Evolutionary conservation across 2,888 invertebrate genomes (phyloP).

Genomic region (Eupeodes latifasciatus): DNA sequence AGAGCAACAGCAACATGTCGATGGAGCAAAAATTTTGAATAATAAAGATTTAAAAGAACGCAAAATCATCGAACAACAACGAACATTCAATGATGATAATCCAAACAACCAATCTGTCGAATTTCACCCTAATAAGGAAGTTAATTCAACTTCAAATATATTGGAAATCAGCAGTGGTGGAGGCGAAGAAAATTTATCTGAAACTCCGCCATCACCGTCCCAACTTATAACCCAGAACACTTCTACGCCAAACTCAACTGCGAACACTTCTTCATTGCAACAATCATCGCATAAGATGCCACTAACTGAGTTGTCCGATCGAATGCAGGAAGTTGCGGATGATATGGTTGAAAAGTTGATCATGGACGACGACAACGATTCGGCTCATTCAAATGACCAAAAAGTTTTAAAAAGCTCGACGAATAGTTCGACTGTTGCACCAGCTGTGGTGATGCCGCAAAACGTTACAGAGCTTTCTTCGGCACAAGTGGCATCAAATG

Average conservation of each 20-base stretch:
- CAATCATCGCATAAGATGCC: constrained; percentile 57
- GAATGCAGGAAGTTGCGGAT: constrained; percentile 88
- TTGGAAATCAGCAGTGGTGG: constrained; percentile 22
- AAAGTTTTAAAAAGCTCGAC: constrained; percentile 49
- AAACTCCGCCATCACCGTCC: constrained; percentile 43
- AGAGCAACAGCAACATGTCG: constrained; percentile 16
- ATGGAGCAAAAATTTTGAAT: constrained; percentile 11
- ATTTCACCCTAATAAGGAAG: constrained; percentile 13
- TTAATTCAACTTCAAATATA: constrained; percentile 16
- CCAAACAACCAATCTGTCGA: constrained; percentile 5
- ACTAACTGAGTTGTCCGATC: constrained; percentile 83
- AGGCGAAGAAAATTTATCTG: constrained; percentile 43
- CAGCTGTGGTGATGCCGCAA: constrained; percentile 45
- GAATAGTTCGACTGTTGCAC: constrained; percentile 18
- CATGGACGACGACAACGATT: constrained; percentile 87
- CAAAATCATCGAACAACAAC: constrained; percentile 37
- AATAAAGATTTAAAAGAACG: constrained; percentile 37
- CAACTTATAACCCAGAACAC: constrained; percentile 34
- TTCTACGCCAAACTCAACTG: constrained; percentile 40
- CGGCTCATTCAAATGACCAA: constrained; percentile 41
- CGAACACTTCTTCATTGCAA: constrained; percentile 19
- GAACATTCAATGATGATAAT: constrained; percentile 47
- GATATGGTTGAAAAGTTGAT: constrained; percentile 91
- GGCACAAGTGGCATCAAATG: constrained; percentile 70
- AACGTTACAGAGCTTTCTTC: constrained; percentile 66